Conservation (phyloP, 1,140 invertebrate genomes). For the Thaumetopoea pityocampa region DNA sequence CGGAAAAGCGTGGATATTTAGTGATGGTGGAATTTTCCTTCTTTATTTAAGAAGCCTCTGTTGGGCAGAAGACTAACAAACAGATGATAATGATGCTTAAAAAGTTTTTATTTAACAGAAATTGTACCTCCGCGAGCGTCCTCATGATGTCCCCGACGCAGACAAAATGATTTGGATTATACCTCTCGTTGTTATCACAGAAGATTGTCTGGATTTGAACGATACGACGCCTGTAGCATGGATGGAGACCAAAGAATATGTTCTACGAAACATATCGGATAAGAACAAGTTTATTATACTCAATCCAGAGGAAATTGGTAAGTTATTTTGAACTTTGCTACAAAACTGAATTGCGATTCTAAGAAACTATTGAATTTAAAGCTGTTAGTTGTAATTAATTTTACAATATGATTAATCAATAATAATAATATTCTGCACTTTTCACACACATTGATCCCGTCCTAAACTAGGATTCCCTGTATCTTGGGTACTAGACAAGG, state of each 20-base stretch:
- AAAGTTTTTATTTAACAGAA: slow-evolving; percentile 61
- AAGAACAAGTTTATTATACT: slow-evolving; percentile 82
- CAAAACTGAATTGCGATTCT: not conserved
- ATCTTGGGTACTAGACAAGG: too few relatives aligned
- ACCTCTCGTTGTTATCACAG: slow-evolving; percentile 78
- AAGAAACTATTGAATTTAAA: too few relatives aligned
- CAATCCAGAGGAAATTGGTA: slow-evolving; percentile 89
- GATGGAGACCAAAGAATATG: slow-evolving; percentile 76
- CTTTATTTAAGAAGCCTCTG: too few relatives aligned
- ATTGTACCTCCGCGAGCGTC: slow-evolving; percentile 81
- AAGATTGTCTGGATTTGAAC: slow-evolving; percentile 76
- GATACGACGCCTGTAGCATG: slow-evolving; percentile 76
- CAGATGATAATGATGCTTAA: not conserved
- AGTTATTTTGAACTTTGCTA: slow-evolving; percentile 7
- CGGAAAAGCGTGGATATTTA: too few relatives aligned
- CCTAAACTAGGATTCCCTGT: too few relatives aligned
- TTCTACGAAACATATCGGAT: slow-evolving; percentile 73
- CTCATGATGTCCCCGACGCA: slow-evolving; percentile 80
- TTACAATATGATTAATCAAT: too few relatives aligned
- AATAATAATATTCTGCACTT: too few relatives aligned
- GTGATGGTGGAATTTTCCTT: too few relatives aligned
- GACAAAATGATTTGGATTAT: slow-evolving; percentile 82
- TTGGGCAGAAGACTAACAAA: too few relatives aligned
- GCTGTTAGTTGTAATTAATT: too few relatives aligned
- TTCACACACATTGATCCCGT: too few relatives aligned